Conservation (phyloP, 2,888 invertebrate species). For the Nemotelus nigrinus region DNA sequence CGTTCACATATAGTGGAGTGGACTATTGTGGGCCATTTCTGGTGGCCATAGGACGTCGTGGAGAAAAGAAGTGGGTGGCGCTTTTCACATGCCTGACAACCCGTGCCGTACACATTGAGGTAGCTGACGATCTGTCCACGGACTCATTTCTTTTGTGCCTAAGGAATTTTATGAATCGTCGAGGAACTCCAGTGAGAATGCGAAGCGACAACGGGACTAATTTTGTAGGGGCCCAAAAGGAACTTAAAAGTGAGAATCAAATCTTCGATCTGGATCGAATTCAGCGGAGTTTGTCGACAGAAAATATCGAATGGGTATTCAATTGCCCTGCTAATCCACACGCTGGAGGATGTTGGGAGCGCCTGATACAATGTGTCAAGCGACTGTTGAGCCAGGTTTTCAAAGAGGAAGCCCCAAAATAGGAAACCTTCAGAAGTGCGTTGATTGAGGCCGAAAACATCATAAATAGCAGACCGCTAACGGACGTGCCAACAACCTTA, state of each 20-base stretch:
- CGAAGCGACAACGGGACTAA: slow-evolving; percentile 48
- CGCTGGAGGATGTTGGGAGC: slow-evolving; percentile 39
- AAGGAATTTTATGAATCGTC: too few species aligned
- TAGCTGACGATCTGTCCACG: slow-evolving; percentile 48
- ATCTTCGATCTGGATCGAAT: background rate
- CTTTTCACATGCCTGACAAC: too few species aligned
- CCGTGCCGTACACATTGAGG: slow-evolving; percentile 8
- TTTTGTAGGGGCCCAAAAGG: slow-evolving; percentile 47
- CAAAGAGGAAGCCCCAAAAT: slow-evolving; percentile 21
- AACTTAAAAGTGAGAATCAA: background rate
- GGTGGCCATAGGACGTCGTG: background rate
- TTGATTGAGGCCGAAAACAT: background rate
- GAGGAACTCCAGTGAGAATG: slow-evolving; percentile 10
- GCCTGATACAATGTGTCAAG: too few species aligned
- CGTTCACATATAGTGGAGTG: slow-evolving; percentile 51
- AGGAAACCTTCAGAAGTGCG: slow-evolving; percentile 42
- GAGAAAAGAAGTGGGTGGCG: slow-evolving; percentile 20
- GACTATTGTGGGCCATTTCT: slow-evolving; percentile 14
- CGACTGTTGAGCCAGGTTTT: background rate
- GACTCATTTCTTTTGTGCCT: slow-evolving; percentile 18
- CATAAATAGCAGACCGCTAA: too few species aligned
- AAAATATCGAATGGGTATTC: background rate
- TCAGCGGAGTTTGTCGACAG: background rate
- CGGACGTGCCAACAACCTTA: too few species aligned
- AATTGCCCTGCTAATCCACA: slow-evolving; percentile 20